Base-by-base conservation (phyloP, 1,140 invertebrate species). In the Anoplophora glabripennis region DNA sequence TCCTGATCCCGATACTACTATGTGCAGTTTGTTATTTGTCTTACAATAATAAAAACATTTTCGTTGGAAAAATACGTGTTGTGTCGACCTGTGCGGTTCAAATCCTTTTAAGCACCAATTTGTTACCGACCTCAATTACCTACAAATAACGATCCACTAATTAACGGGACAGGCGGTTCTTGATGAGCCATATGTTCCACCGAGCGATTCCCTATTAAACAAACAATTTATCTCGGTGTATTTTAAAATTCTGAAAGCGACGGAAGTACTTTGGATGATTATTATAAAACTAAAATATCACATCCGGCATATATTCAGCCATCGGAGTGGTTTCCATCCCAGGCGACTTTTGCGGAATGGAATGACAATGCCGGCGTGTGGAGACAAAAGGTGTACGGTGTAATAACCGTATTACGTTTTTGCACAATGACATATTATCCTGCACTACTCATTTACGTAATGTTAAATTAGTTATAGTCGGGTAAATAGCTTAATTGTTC, bases 401-500 rank as follows among this genome's bases (percentile, higher is more conserved):
- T 61, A 61, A 61, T 61, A 37, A 38, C 46, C 41, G 59, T 52
- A 61, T 61, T 61, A 61, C 57, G 52, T 44, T 61, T n/a, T 61
- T 52, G 45, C 40, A 61, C 59, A 61, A 61, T 56, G 59, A 61
- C 59, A 61, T 61, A 55, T 55, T 57, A 61, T 54, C 55, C 41
- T 56, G 33, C 52, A 61, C 49, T 57, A 57, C 57, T 61, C 59
- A 61, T 61, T 61, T 61, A 56, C 48, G 59, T 57, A 61, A 61
- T 61, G 48, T 52, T 57, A 51, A 57, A 61, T 61, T 61, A 61
- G 59, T 61, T 38, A 61, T 53, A 61, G 59, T 57, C 55, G 51
- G 59, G 59, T 61, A 61, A 61, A 61, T 61, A 57, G 28, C 59
- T 61, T 61, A 61, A 61, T 61, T 61, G 55, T 51, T 61, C 55